Conservation (phyloP, 2,888 invertebrate genomes). For the Cerastoderma edule region DNA sequence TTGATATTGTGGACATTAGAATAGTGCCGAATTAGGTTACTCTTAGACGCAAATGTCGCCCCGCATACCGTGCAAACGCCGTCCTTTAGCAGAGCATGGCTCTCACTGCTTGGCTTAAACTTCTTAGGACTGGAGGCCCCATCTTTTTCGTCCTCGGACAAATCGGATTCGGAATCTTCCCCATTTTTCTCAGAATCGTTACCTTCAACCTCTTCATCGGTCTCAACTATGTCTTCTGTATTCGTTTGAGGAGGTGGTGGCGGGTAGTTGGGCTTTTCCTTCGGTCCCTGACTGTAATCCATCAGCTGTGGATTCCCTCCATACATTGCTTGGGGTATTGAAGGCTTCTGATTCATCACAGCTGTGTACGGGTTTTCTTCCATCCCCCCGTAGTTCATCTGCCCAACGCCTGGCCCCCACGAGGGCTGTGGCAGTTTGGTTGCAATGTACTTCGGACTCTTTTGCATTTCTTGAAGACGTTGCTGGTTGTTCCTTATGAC, state of each 20-base stretch:
- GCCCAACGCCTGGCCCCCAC: too few relatives aligned
- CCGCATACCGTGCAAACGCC: constrained; percentile 13
- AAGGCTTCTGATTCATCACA: neutral
- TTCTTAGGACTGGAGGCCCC: neutral
- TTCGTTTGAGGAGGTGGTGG: neutral
- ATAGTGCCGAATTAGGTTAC: constrained; percentile 14
- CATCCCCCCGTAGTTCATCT: too few relatives aligned
- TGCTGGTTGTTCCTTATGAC: too few relatives aligned
- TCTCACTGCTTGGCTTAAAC: neutral
- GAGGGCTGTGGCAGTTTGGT: neutral
- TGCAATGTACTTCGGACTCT: neutral
- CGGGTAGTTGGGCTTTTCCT: neutral
- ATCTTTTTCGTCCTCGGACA: neutral
- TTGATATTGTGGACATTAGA: constrained; percentile 9
- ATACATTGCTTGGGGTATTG: neutral
- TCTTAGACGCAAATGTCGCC: constrained; percentile 14
- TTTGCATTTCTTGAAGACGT: too few relatives aligned
- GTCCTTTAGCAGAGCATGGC: constrained; percentile 4
- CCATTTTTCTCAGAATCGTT: neutral
- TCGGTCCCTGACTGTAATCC: neutral
- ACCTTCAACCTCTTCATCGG: neutral
- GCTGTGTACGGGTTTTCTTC: neutral
- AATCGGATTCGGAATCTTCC: neutral
- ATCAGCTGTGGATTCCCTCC: neutral
- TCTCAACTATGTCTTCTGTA: neutral